Percentiles rank a stretch among this genome's conserved stretches.
Conservation (phyloP, 2,113 vertebrate genomes). For the Vombatus ursinus region DNA sequence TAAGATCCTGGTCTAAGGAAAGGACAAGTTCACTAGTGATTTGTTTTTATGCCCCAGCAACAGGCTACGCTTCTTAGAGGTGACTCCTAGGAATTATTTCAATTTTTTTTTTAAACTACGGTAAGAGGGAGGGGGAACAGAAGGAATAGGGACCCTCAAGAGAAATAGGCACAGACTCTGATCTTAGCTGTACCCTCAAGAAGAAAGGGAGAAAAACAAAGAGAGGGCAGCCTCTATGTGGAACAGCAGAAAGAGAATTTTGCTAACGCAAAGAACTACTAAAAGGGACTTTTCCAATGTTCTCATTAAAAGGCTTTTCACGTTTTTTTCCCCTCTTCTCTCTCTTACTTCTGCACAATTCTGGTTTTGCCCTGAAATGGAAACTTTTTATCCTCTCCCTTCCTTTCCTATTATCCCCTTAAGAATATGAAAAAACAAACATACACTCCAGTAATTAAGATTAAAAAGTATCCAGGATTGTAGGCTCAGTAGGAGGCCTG, state of each 20-base stretch:
- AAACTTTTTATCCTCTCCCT: background rate
- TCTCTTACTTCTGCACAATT: background rate
- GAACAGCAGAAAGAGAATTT: background rate
- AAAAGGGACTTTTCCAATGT: background rate
- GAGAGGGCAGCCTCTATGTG: background rate
- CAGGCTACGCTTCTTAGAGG: background rate
- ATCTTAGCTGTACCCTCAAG: background rate
- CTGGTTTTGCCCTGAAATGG: background rate
- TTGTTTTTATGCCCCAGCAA: background rate
- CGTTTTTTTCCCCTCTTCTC: background rate
- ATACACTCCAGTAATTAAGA: background rate
- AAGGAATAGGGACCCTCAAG: background rate
- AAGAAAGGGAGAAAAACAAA: background rate
- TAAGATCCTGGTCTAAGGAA: background rate
- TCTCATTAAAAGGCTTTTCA: background rate
- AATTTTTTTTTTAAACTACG: background rate
- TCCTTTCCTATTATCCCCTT: background rate
- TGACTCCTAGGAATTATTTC: background rate
- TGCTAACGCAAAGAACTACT: background rate
- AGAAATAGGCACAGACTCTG: background rate
- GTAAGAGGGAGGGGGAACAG: background rate
- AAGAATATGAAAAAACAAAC: slow-evolving; percentile 28
- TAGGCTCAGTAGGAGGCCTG: background rate
- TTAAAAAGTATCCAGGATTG: background rate
- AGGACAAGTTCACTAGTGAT: background rate